Conservation (phyloP, 2,797 vertebrate species). For the Distichodus sexfasciatus region DNA sequence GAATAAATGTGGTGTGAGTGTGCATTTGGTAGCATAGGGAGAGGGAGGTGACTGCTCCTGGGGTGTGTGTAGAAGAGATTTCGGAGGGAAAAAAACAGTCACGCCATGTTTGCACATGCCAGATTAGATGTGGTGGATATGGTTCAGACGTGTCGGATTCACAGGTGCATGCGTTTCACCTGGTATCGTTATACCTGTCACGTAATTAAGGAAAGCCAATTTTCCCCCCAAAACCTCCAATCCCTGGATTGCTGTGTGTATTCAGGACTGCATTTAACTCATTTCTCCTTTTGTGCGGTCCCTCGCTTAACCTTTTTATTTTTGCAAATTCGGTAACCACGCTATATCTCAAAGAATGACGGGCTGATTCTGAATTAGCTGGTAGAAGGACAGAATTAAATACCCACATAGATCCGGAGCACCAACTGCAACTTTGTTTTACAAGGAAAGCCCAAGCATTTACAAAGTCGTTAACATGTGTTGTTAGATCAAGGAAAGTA, state of each 20-base stretch:
- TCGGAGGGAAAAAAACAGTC: constrained; percentile 26
- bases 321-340: neutral
- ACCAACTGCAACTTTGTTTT: too few relatives aligned
- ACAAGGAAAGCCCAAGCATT: too few relatives aligned
- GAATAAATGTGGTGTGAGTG: constrained; percentile 1
- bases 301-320: neutral
- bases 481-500: constrained; percentile 6
- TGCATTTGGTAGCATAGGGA: neutral
- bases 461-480: neutral
- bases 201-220: neutral
- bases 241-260: neutral
- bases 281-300: neutral
- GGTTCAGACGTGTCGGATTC: constrained; percentile 24
- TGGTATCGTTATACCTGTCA: neutral
- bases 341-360: neutral
- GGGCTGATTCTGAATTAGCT: neutral
- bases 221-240: too few relatives aligned
- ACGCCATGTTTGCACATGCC: constrained; percentile 42
- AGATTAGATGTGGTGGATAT: constrained; percentile 9
- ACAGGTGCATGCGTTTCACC: constrained; percentile 1
- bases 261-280: neutral
- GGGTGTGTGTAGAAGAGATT: constrained; percentile 25
- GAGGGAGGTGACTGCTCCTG: constrained; percentile 14
- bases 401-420: too few relatives aligned
- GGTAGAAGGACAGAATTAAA: neutral